Conservation (phyloP, 2,113 vertebrate species). For the Sigmodon hispidus region DNA sequence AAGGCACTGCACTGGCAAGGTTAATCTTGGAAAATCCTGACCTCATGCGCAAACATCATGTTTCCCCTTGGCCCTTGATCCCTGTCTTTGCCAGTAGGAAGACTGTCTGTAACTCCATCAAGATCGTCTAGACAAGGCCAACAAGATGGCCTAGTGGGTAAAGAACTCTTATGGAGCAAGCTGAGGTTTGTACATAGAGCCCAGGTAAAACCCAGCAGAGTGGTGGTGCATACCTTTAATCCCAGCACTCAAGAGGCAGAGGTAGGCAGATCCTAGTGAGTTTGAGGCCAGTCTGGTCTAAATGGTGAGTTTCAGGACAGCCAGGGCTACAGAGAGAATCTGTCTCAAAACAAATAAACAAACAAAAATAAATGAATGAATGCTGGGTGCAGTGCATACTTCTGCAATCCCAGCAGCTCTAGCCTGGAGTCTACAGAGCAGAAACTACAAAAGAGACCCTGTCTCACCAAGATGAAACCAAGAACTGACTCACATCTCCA, state of each 20-base stretch:
- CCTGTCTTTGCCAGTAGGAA: neutral
- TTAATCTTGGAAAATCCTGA: conserved; percentile 24
- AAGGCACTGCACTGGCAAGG: neutral
- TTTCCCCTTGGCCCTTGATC: neutral
- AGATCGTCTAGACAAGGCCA: neutral
- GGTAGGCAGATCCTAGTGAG: neutral
- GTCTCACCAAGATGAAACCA: neutral
- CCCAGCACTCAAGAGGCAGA: neutral
- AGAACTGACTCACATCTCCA: neutral
- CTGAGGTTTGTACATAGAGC: neutral
- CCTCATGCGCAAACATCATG: neutral
- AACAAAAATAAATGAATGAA: neutral
- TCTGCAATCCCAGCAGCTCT: neutral
- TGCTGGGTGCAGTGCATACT: neutral
- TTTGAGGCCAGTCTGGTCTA: neutral
- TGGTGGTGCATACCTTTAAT: neutral
- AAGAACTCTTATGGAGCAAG: neutral
- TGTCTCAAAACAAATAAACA: too few species aligned
- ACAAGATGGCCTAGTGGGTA: neutral
- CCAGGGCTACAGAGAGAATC: neutral
- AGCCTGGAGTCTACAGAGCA: neutral
- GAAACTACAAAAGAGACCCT: neutral
- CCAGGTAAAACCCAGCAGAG: neutral
- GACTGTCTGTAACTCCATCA: too few species aligned
- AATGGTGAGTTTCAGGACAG: neutral